These are phyloP conservation scores for Meliscaeva auricollis DNA, from an alignment of 2,888 invertebrate species.

Conservation along the genomic window DNA sequence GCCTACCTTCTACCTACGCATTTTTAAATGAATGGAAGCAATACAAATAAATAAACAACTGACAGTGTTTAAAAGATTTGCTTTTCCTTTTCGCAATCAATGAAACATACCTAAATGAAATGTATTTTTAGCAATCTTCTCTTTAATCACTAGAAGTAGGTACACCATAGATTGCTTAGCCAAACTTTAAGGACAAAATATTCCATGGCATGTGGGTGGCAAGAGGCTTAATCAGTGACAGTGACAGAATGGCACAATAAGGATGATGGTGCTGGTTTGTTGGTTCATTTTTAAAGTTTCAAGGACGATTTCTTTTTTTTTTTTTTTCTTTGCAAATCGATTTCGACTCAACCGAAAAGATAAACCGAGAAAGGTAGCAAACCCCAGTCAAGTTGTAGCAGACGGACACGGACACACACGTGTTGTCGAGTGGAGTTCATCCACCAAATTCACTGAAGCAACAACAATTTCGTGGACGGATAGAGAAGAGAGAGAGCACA, in stretches of 20 bases:
- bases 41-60: background rate
- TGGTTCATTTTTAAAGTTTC: slow-evolving; percentile 31
- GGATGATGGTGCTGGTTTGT: background rate
- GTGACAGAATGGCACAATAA: background rate
- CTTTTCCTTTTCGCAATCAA: background rate
- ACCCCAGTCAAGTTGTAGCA: background rate
- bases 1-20: background rate
- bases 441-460: slow-evolving; percentile 18
- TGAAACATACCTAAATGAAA: background rate
- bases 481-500: slow-evolving; percentile 26
- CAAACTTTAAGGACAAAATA: slow-evolving; percentile 10
- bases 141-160: slow-evolving; percentile 6
- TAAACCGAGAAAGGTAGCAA: background rate
- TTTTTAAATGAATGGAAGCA: slow-evolving; percentile 3
- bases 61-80: background rate
- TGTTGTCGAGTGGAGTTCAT: slow-evolving; percentile 23
- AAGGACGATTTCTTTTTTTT: slow-evolving; percentile 55
- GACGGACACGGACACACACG: background rate
- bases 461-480: background rate
- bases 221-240: too few species aligned
- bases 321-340: slow-evolving; percentile 46
- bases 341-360: slow-evolving; percentile 18
- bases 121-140: slow-evolving; percentile 7
- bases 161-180: background rate
- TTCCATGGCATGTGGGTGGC: slow-evolving; percentile 4